These are phyloP conservation scores for Phragmatobia fuliginosa DNA, from an alignment of 2,888 invertebrate genomes.

Conservation along the genomic window DNA sequence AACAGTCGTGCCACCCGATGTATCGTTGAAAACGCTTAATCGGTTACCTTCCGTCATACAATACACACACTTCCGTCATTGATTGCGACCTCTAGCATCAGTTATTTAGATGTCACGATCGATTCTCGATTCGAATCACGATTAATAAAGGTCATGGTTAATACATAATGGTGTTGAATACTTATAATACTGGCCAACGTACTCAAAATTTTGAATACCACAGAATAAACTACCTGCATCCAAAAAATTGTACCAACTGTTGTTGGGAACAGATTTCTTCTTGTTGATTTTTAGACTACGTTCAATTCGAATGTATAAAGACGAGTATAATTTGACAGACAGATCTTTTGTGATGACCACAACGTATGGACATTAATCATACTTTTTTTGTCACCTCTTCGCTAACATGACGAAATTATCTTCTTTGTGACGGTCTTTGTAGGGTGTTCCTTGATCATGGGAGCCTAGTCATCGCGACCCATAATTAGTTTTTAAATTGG, in stretches of 20 bases:
- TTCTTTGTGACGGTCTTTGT: conserved; percentile 74
- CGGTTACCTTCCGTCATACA: conserved; percentile 73
- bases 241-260: conserved; percentile 8
- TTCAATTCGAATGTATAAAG: conserved; percentile 57
- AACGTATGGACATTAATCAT: conserved; percentile 78
- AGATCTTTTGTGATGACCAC: conserved; percentile 74
- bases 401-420: conserved; percentile 82
- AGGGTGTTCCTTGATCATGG: conserved; percentile 76
- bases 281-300: conserved; percentile 52
- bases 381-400: conserved; percentile 80
- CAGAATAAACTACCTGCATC: conserved; percentile 35
- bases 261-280: conserved; percentile 18
- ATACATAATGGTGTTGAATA: conserved; percentile 62
- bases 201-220: conserved; percentile 30
- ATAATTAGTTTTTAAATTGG: conserved; percentile 86
- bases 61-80: conserved; percentile 77
- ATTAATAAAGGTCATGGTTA: conserved; percentile 79
- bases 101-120: conserved; percentile 83
- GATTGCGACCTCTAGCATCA: conserved; percentile 77
- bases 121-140: conserved; percentile 73
- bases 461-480: conserved; percentile 78
- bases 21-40: conserved; percentile 65
- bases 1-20: conserved; percentile 54
- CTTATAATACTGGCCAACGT: conserved; percentile 60
- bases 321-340: conserved; percentile 66